A percentile compares a stretch with the other conserved stretches of the same genome.
These are phyloP conservation scores for Apamea monoglypha DNA, from an alignment of 2,888 invertebrate species.

Conservation along the genomic window DNA sequence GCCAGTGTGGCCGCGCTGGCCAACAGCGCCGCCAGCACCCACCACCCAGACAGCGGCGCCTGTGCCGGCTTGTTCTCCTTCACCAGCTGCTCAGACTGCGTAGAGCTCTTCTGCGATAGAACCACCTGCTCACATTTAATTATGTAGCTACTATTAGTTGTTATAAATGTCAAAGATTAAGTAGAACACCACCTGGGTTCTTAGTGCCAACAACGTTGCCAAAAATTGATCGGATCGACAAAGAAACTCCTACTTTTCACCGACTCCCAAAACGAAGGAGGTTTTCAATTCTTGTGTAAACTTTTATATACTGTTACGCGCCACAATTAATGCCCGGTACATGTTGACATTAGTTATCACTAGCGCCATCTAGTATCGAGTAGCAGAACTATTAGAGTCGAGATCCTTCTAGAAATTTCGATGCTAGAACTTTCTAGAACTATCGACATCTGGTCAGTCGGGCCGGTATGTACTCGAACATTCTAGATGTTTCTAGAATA, in stretches of 20 bases:
- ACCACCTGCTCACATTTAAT: conserved; percentile 6
- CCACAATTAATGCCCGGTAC: too few species aligned
- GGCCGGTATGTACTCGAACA: too few species aligned
- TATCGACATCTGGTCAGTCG: too few species aligned
- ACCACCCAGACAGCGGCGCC: conserved; percentile 74
- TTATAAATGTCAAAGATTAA: not conserved
- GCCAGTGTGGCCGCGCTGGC: conserved; percentile 86
- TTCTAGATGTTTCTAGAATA: too few species aligned
- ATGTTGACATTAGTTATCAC: too few species aligned
- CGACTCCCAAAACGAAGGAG: not conserved
- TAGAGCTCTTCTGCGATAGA: conserved; percentile 18
- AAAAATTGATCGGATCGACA: not conserved
- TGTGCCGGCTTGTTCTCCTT: conserved; percentile 75
- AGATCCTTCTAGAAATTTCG: too few species aligned
- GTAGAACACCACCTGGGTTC: not conserved
- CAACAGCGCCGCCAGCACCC: conserved; percentile 88
- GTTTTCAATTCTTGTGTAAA: not conserved
- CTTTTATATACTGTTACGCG: too few species aligned
- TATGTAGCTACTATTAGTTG: not conserved
- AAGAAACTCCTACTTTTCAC: not conserved
- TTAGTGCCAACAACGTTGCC: not conserved
- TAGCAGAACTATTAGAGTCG: too few species aligned
- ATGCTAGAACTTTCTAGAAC: too few species aligned
- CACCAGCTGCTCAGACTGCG: conserved; percentile 59
- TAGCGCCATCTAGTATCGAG: too few species aligned